These are phyloP conservation scores for Choreutis nemorana DNA, from an alignment of 2,888 invertebrate species.

Conservation along the genomic window DNA sequence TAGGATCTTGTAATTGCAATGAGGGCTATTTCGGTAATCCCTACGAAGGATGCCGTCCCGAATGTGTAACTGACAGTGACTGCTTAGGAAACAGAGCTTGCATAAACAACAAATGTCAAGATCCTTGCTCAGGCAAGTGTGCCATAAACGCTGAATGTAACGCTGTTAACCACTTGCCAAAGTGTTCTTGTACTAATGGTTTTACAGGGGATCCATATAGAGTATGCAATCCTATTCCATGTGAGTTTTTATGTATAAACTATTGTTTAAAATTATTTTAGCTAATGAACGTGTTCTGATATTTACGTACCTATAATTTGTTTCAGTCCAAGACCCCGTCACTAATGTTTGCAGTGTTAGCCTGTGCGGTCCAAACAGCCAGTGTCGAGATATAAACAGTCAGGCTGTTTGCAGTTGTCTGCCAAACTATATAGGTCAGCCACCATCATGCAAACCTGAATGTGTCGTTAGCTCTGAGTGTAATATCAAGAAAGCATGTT, in stretches of 20 bases:
- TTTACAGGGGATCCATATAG: slow-evolving; percentile 70
- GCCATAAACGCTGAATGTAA: slow-evolving; percentile 77
- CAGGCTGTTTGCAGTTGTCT: slow-evolving; percentile 77
- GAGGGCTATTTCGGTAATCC: slow-evolving; percentile 79
- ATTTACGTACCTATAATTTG: slow-evolving; percentile 2
- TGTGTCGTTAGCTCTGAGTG: slow-evolving; percentile 75
- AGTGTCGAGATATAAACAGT: slow-evolving; percentile 63
- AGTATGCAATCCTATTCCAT: slow-evolving; percentile 46
- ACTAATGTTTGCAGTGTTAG: slow-evolving; percentile 62
- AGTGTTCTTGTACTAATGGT: slow-evolving; percentile 71
- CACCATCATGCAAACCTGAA: slow-evolving; percentile 73
- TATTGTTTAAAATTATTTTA: slow-evolving; percentile 3
- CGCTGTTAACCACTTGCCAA: slow-evolving; percentile 75
- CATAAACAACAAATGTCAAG: slow-evolving; percentile 75
- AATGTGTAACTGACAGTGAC: slow-evolving; percentile 76
- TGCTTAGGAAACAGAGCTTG: slow-evolving; percentile 78
- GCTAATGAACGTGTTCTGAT: slow-evolving; percentile 2
- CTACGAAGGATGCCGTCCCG: slow-evolving; percentile 79
- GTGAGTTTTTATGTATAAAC: slow-evolving; percentile 27
- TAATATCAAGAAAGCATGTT: slow-evolving; percentile 67
- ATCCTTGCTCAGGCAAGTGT: slow-evolving; percentile 80
- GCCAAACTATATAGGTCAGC: slow-evolving; percentile 71
- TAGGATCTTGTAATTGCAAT: slow-evolving; percentile 75
- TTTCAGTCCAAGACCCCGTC: slow-evolving; percentile 46
- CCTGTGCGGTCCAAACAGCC: slow-evolving; percentile 70